Percentiles rank a stretch among this genome's conserved stretches.
Conservation (phyloP, 2,888 invertebrate genomes). For the Caenorhabditis angaria region DNA sequence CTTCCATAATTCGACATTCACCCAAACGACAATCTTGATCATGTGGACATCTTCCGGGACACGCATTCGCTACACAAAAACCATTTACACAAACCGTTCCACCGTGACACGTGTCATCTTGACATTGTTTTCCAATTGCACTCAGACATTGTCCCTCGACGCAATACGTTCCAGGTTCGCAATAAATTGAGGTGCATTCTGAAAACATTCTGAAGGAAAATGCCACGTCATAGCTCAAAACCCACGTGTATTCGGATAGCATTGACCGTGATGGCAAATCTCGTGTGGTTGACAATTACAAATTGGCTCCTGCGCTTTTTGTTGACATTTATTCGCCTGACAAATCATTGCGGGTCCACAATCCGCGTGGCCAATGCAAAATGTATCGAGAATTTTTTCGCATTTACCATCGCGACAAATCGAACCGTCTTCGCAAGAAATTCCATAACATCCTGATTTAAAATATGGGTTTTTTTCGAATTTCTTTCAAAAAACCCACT, state of each 20-base stretch:
- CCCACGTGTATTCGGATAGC: conserved; percentile 51
- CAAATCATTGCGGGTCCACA: conserved; percentile 62
- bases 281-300: conserved; percentile 54
- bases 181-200: conserved; percentile 61
- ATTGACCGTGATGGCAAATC: conserved; percentile 55
- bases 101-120: conserved; percentile 51
- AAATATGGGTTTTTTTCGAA: not conserved
- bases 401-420: conserved; percentile 66
- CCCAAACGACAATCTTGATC: conserved; percentile 65
- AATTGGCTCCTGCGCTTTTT: conserved; percentile 28
- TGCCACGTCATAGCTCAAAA: not conserved
- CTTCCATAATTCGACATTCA: conserved; percentile 61
- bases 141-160: conserved; percentile 52
- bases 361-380: conserved; percentile 66
- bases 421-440: conserved; percentile 59
- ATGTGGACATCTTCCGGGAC: conserved; percentile 54
- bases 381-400: conserved; percentile 50
- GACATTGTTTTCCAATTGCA: conserved; percentile 46
- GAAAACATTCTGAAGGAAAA: no score
- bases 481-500: conserved; percentile 42
- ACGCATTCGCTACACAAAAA: conserved; percentile 55
- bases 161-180: conserved; percentile 51
- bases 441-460: conserved; percentile 56
- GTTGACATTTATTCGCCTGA: conserved; percentile 54
- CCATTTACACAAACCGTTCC: conserved; percentile 48